Base-by-base conservation (phyloP, 1,140 invertebrate genomes). In the Harpegnathos saltator region DNA sequence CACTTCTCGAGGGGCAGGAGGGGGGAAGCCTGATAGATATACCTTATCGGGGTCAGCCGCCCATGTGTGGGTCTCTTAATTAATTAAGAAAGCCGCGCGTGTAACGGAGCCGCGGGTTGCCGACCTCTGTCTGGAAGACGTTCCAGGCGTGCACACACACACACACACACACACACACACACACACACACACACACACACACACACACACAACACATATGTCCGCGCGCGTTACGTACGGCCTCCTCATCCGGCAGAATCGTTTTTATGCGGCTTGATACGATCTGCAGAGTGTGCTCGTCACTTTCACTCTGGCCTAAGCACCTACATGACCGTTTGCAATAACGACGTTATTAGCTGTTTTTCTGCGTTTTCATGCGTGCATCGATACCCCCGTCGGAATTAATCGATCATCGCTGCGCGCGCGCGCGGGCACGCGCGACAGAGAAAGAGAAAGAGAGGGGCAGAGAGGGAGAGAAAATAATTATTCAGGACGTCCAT, bases 231-330 rank as follows among this genome's bases (percentile, higher is more conserved):
- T 75, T 75, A 77, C 44, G 61, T 77, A 29, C 48, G 44, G 61
- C 38, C 22, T 44, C 44, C 58, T 62, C 68, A 59, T 50, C 44
- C 56, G 71, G 44, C 44, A 74, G 58, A 73, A 81, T 81, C 44
- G 68, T 73, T 62, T 82, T 74, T 77, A 56, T 50, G 54, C 68
- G 78, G 38, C 69, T 9, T 44, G 78, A 82, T 82, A 82, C 69
- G 69, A 82, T 82, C 75, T 68, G 38, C 54, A 24, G 29, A 33
- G 69, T 73, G 17, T 19, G 58, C 29, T 74, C 58, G 56, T 44
- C 69, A 82, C 78, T 82, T 82, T 82, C 78, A 82, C 78, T 82
- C 58, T 50, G 9, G 61, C 50, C 69, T 74, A 52, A 74, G 58
- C 56, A 73, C 58, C 38, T 26, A 74, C 61, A 17, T 19, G n/a